These are phyloP conservation scores for Trichogramma dendrolimi DNA, from an alignment of 2,888 invertebrate genomes.

Conservation along the genomic window DNA sequence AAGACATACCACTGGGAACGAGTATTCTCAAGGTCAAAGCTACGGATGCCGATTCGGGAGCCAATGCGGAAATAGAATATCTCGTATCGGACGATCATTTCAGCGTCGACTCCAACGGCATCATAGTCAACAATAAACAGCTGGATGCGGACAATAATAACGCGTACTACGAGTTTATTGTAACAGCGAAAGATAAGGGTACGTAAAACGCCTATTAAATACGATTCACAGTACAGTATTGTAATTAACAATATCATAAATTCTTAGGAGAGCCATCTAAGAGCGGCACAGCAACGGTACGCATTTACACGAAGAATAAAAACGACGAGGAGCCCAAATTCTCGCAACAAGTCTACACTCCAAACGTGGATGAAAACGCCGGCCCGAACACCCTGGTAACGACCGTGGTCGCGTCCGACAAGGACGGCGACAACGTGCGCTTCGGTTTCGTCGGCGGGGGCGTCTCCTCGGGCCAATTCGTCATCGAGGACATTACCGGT, in stretches of 20 bases:
- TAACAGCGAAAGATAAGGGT: slow-evolving; percentile 91
- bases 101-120: slow-evolving; percentile 86
- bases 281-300: slow-evolving; percentile 88
- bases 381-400: slow-evolving; percentile 93
- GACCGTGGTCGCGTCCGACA: slow-evolving; percentile 94
- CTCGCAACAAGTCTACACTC: slow-evolving; percentile 93
- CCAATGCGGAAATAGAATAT: slow-evolving; percentile 92
- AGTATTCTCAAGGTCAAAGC: slow-evolving; percentile 93
- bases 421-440: slow-evolving; percentile 93
- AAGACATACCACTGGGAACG: slow-evolving; percentile 87
- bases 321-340: slow-evolving; percentile 97
- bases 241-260: neutral
- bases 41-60: slow-evolving; percentile 90
- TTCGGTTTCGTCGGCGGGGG: slow-evolving; percentile 89
- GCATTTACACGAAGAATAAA: slow-evolving; percentile 95
- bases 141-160: slow-evolving; percentile 95
- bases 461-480: slow-evolving; percentile 86
- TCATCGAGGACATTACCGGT: slow-evolving; percentile 91
- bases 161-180: slow-evolving; percentile 91
- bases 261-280: slow-evolving; percentile 75
- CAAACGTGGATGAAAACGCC: slow-evolving; percentile 93
- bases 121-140: slow-evolving; percentile 88
- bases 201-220: slow-evolving; percentile 11
- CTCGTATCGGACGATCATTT: slow-evolving; percentile 90
- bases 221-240: neutral